These are phyloP conservation scores for Sorex fumeus DNA, from an alignment of 2,113 vertebrate species.

Conservation along the genomic window DNA sequence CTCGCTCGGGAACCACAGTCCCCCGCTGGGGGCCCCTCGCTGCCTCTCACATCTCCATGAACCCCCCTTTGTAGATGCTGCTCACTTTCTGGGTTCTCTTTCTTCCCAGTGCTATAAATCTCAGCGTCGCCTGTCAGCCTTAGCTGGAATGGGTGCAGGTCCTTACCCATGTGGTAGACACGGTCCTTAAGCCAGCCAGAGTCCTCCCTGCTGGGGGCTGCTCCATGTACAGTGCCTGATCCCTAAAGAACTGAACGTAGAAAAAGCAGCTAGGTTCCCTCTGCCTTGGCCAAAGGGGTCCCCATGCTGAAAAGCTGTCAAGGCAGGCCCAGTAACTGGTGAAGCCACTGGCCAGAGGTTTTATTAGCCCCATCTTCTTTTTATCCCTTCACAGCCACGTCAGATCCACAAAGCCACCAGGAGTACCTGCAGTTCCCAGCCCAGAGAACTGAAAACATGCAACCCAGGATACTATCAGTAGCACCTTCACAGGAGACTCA, in stretches of 20 bases:
- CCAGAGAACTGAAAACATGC: slow-evolving; percentile 19
- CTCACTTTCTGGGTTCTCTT: not conserved
- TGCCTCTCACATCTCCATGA: too few relatives aligned
- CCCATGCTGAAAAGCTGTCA: not conserved
- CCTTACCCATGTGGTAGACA: not conserved
- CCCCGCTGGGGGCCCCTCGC: too few relatives aligned
- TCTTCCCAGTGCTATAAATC: not conserved
- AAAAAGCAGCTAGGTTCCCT: not conserved
- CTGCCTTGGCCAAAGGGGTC: not conserved
- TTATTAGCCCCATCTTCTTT: slow-evolving; percentile 12
- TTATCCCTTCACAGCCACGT: slow-evolving; percentile 46
- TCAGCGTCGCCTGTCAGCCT: not conserved
- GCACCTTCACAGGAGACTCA: slow-evolving; percentile 28
- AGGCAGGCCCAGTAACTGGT: not conserved
- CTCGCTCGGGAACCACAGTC: too few relatives aligned
- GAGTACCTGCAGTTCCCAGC: slow-evolving; percentile 42
- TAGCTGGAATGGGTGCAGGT: not conserved
- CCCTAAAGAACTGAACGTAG: not conserved
- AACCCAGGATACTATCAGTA: slow-evolving; percentile 49
- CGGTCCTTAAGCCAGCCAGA: not conserved
- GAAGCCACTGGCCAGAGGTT: not conserved
- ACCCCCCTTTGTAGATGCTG: not conserved
- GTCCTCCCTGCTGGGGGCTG: not conserved
- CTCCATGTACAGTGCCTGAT: not conserved
- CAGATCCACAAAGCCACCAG: slow-evolving; percentile 57